Percentiles rank a stretch among this genome's conserved stretches.
Conservation (phyloP, 2,113 vertebrate genomes). For the Uropsilus gracilis region DNA sequence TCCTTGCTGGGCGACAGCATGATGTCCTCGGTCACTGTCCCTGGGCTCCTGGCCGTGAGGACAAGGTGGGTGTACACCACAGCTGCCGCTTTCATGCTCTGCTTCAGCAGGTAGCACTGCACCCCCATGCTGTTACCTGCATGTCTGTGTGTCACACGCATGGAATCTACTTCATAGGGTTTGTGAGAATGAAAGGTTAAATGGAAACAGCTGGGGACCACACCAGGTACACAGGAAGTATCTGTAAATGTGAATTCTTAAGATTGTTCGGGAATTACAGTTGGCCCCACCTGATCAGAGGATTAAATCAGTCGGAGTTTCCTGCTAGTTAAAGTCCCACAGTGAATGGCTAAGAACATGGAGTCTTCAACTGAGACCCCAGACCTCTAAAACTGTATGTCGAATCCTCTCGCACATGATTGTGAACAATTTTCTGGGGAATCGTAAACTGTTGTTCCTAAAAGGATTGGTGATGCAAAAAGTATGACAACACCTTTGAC, state of each 20-base stretch:
- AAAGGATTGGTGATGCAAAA: background rate
- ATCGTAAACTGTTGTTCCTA: background rate
- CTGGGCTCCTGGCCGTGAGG: background rate
- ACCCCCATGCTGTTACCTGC: too few relatives aligned
- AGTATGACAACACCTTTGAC: too few relatives aligned
- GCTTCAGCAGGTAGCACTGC: accelerated
- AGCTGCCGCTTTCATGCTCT: background rate
- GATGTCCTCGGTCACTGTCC: background rate
- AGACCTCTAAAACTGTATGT: accelerated
- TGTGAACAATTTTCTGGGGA: background rate
- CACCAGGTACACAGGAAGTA: background rate
- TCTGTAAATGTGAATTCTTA: background rate
- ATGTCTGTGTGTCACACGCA: background rate
- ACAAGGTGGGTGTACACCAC: background rate
- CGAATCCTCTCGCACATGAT: background rate
- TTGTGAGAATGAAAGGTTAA: background rate
- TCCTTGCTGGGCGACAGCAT: too few relatives aligned
- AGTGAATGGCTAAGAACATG: too few relatives aligned
- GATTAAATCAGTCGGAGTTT: background rate
- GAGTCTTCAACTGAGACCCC: background rate
- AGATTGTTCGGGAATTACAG: background rate
- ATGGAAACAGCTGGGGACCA: background rate
- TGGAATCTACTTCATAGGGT: background rate
- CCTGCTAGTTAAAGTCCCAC: background rate
- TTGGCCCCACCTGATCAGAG: background rate